Conservation (phyloP, 2,888 invertebrate species). For the Drosophila mimetica region DNA sequence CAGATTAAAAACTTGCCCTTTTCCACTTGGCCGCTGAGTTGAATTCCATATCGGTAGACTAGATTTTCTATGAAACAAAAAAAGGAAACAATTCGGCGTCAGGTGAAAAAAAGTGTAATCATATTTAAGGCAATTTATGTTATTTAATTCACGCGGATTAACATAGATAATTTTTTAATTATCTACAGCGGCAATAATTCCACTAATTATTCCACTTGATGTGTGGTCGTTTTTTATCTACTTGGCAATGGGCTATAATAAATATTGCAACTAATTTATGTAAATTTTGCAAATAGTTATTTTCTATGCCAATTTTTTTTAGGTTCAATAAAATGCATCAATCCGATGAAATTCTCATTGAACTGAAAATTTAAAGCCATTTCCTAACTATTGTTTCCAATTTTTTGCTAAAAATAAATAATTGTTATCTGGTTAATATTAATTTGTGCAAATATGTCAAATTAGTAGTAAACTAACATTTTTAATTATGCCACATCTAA, state of each 20-base stretch:
- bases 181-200: constrained; percentile 17
- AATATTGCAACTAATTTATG: background rate
- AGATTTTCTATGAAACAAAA: background rate
- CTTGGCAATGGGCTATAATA: background rate
- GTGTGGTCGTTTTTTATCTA: constrained; percentile 1
- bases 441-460: constrained; percentile 38
- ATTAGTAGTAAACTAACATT: constrained; percentile 23
- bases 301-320: background rate
- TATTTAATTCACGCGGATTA: constrained; percentile 22
- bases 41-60: background rate
- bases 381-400: too few relatives aligned
- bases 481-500: constrained; percentile 30
- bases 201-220: constrained; percentile 25
- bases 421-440: constrained; percentile 9
- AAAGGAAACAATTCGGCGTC: background rate
- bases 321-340: background rate
- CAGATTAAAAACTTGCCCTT: constrained; percentile 67
- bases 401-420: background rate
- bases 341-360: background rate
- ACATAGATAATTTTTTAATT: constrained; percentile 29
- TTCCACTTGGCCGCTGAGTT: constrained; percentile 6
- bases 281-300: constrained; percentile 1
- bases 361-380: background rate
- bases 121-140: constrained; percentile 14
- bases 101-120: constrained; percentile 20